A percentile compares a stretch with the other conserved stretches of the same genome.
Evolutionary conservation across 2,888 invertebrate genomes (phyloP).

Genomic region (Brenthis ino): DNA sequence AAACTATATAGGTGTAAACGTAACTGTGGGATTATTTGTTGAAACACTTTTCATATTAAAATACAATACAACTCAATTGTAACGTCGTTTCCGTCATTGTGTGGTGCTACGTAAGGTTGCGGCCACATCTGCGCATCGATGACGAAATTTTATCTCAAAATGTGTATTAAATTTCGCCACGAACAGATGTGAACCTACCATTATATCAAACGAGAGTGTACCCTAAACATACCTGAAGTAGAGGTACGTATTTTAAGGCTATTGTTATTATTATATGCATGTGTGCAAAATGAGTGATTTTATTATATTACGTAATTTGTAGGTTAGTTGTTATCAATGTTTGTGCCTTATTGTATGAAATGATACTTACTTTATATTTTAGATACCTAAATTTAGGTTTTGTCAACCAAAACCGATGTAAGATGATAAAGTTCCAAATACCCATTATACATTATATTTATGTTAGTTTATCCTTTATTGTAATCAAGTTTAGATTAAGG

Average conservation of each 20-base stretch:
- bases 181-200: constrained; percentile 12
- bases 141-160: constrained; percentile 16
- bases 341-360: constrained; percentile 69
- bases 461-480: constrained; percentile 40
- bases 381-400: constrained; percentile 23
- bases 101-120: constrained; percentile 40
- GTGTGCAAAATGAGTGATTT: constrained; percentile 53
- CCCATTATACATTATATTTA: constrained; percentile 45
- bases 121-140: constrained; percentile 17
- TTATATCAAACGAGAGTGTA: constrained; percentile 44
- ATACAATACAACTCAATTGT: constrained; percentile 37
- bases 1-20: constrained; percentile 23
- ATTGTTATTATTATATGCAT: constrained; percentile 50
- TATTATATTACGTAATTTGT: constrained; percentile 43
- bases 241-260: constrained; percentile 63
- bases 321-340: constrained; percentile 49
- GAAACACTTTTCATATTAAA: constrained; percentile 30
- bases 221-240: constrained; percentile 46
- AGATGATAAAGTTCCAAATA: constrained; percentile 48
- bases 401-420: constrained; percentile 20
- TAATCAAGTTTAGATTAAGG: constrained; percentile 54
- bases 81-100: constrained; percentile 37
- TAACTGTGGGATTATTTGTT: constrained; percentile 15
- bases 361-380: constrained; percentile 51
- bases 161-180: constrained; percentile 14